Percentiles rank a stretch among this genome's conserved stretches.
phyloP scores from a whole-genome alignment of 2,888 invertebrate genomes.

The Eulithis testata region DNA sequence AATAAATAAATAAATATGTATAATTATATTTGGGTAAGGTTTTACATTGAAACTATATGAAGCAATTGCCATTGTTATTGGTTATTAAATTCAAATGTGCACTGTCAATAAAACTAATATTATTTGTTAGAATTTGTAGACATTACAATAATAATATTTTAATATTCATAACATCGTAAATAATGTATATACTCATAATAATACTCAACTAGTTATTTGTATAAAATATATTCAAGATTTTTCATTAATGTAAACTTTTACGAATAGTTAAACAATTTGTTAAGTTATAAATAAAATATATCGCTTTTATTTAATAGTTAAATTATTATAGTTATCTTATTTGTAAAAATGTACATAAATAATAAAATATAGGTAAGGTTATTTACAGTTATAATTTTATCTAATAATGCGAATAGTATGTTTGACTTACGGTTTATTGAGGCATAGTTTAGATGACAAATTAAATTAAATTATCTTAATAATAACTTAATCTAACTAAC shows the following conservation, averaged over 20 bases:
- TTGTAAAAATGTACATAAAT: constrained; percentile 49
- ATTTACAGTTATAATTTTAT: constrained; percentile 31
- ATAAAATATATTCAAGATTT: constrained; percentile 41
- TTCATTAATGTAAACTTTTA: constrained; percentile 34
- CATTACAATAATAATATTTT: neutral
- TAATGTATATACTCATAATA: constrained; percentile 28
- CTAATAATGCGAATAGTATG: constrained; percentile 21
- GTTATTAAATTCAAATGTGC: neutral
- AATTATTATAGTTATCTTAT: constrained; percentile 39
- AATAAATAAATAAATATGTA: too few relatives aligned
- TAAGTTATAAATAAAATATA: constrained; percentile 30
- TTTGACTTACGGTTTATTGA: constrained; percentile 31
- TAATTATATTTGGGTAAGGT: too few relatives aligned
- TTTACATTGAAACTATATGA: too few relatives aligned
- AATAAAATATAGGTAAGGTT: constrained; percentile 21
- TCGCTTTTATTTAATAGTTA: constrained; percentile 44
- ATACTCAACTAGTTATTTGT: constrained; percentile 34
- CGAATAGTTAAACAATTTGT: constrained; percentile 30
- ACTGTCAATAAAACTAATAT: constrained; percentile 8
- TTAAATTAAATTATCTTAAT: neutral
- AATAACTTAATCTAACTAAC: too few relatives aligned
- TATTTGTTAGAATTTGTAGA: constrained; percentile 9
- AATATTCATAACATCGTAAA: constrained; percentile 10
- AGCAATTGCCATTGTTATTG: too few relatives aligned
- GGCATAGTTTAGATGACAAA: constrained; percentile 7